phyloP scores from a whole-genome alignment of 2,888 invertebrate genomes.

The Vannuccia rotundouncinata region DNA sequence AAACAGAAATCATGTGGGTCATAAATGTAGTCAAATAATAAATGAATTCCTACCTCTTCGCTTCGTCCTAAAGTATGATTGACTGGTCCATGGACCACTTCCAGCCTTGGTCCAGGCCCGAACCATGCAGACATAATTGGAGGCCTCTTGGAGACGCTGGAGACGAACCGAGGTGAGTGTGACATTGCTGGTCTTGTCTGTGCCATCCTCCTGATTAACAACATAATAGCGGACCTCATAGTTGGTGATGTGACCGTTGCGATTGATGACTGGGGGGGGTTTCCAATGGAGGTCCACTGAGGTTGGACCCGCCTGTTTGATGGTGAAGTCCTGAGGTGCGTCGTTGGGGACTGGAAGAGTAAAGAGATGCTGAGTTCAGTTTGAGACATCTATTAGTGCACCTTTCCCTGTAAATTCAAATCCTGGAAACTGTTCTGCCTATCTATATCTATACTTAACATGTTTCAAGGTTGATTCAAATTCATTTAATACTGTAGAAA shows the following conservation, averaged over 20 bases:
- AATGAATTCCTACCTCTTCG: not conserved
- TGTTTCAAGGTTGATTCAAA: too few species aligned
- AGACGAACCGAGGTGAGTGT: not conserved
- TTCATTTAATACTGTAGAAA: too few species aligned
- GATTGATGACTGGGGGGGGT: constrained; percentile 63
- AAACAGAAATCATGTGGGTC: too few species aligned
- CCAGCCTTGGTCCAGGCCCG: not conserved
- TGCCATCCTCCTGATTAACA: not conserved
- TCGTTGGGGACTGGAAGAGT: not conserved
- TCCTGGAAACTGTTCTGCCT: too few species aligned
- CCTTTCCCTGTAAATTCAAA: too few species aligned
- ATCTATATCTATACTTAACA: too few species aligned
- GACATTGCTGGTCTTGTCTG: not conserved
- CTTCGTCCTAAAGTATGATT: not conserved
- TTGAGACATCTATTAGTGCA: too few species aligned
- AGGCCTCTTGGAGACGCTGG: not conserved
- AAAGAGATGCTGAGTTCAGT: not conserved
- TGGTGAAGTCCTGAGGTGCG: not conserved
- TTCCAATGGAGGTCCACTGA: not conserved
- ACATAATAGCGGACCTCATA: constrained; percentile 76
- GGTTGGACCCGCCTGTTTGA: not conserved
- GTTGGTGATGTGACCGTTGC: constrained; percentile 85
- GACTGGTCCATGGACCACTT: not conserved
- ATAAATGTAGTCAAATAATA: too few species aligned
- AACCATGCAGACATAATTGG: not conserved